Conservation (phyloP, 2,797 vertebrate species). For the Phaenicophaeus curvirostris region DNA sequence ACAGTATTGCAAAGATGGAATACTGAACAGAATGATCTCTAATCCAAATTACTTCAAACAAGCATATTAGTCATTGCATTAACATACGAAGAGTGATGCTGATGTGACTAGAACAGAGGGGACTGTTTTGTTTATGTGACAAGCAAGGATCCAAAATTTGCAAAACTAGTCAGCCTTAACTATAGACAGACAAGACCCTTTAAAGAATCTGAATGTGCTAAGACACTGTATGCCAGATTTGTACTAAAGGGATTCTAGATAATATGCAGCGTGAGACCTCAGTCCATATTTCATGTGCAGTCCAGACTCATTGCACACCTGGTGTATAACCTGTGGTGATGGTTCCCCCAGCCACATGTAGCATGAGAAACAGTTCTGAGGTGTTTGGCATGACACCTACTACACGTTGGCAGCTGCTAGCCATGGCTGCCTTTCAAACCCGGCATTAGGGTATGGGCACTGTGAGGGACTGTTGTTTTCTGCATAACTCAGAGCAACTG, state of each 20-base stretch:
- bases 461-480: conserved; percentile 36
- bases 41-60: background rate
- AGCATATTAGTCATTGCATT: background rate
- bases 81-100: background rate
- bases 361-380: background rate
- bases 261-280: background rate
- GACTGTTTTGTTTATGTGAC: background rate
- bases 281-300: background rate
- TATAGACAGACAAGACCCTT: background rate
- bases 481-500: conserved; percentile 46
- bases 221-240: background rate
- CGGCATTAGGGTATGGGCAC: conserved; percentile 5
- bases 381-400: conserved; percentile 6
- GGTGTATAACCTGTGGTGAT: background rate
- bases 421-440: conserved; percentile 25
- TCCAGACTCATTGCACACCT: background rate
- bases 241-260: background rate
- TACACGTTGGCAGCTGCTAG: conserved; percentile 7
- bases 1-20: background rate
- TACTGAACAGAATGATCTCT: background rate
- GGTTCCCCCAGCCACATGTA: background rate
- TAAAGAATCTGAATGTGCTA: background rate
- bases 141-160: background rate
- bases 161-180: background rate
- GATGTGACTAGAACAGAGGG: background rate